Conservation (phyloP, 2,888 invertebrate species). For the Podabrus alpinus region DNA sequence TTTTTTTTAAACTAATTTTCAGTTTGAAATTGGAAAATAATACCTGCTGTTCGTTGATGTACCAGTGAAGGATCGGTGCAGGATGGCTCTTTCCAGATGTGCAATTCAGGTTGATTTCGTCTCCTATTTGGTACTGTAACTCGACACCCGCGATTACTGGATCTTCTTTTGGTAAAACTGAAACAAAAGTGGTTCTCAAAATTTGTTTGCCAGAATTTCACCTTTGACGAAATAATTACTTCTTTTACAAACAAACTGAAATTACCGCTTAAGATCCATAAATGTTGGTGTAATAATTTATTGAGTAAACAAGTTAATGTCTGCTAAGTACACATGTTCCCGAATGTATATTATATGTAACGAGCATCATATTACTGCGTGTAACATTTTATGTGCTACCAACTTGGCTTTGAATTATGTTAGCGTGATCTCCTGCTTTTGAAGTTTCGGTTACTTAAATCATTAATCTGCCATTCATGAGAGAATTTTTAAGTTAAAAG, state of each 20-base stretch:
- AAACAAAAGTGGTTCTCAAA: constrained; percentile 34
- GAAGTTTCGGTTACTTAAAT: not conserved
- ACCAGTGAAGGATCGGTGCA: constrained; percentile 75
- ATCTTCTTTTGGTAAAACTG: constrained; percentile 69
- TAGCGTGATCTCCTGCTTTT: no score
- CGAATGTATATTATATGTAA: no score
- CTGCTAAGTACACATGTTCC: not conserved
- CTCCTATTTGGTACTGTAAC: constrained; percentile 74
- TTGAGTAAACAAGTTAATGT: not conserved
- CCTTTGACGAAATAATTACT: not conserved
- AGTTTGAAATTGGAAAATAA: not conserved
- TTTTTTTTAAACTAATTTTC: not conserved
- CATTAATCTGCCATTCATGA: not conserved
- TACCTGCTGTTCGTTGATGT: constrained; percentile 78
- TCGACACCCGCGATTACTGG: constrained; percentile 76
- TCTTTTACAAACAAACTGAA: not conserved
- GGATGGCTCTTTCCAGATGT: constrained; percentile 78
- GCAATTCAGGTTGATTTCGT: constrained; percentile 74
- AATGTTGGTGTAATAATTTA: not conserved
- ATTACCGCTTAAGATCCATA: not conserved
- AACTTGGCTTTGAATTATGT: not conserved
- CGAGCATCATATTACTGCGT: not conserved
- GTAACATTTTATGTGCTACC: not conserved
- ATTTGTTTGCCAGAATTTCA: not conserved
- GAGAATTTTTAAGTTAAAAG: not conserved